A percentile compares a stretch with the other conserved stretches of the same genome.
Conservation (phyloP, 2,888 invertebrate species). For the Magallana nippona region DNA sequence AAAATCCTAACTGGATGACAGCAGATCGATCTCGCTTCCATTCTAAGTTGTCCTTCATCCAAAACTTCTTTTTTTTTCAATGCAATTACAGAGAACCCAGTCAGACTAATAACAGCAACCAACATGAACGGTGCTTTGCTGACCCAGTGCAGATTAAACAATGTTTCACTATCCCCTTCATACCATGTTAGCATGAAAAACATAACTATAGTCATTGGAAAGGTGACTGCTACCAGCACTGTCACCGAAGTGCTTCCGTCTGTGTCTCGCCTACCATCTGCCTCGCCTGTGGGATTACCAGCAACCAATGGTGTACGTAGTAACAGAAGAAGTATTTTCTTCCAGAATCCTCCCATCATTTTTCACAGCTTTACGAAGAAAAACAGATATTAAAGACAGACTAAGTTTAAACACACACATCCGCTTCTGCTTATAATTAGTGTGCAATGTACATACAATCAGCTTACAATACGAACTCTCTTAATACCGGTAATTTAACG, state of each 20-base stretch:
- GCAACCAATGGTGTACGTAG: neutral
- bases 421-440: too few species aligned
- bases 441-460: too few species aligned
- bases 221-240: neutral
- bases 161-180: neutral
- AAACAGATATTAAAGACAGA: too few species aligned
- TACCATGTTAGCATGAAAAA: conserved; percentile 3
- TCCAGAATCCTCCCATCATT: too few species aligned
- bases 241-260: conserved; percentile 3
- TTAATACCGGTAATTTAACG: too few species aligned
- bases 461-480: too few species aligned
- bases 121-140: neutral
- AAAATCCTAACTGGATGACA: neutral
- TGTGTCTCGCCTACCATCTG: neutral
- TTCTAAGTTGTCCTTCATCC: neutral
- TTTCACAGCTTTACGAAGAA: too few species aligned
- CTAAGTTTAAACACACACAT: too few species aligned
- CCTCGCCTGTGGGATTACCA: neutral
- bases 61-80: neutral
- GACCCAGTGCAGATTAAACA: neutral
- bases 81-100: neutral
- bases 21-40: neutral
- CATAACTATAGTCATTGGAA: neutral
- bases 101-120: neutral
- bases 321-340: too few species aligned